Evolutionary conservation across 2,797 vertebrate species (phyloP), one percentile per base, ranked within the genome.

Genomic region (Cetoscarus ocellatus): DNA sequence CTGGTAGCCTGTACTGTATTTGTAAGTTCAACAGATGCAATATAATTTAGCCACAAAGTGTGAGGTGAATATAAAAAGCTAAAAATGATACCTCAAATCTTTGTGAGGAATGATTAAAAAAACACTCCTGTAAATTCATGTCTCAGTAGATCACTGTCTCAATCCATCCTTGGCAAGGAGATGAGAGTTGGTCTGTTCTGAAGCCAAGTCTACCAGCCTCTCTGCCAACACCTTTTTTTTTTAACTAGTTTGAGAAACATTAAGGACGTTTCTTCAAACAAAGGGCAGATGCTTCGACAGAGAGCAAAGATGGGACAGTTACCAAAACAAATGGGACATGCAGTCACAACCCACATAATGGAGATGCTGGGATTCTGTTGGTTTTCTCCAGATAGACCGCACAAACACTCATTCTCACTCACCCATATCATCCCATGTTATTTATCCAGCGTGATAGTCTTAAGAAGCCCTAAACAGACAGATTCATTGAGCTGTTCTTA

Each of bases 111-210:
- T 62, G 51, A 70, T 65, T 65, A 67, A 54, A 63, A 10, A 60
- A 58, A 62, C 36, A 12, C 76, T 62, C 38, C 19, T 80, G 71
- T 74, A 70, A 80, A 77, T 78, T 92, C 87, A 74, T 85, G 92
- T 90, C 79, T 71, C 61, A 55, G 87, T 88, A 19, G 40, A 87
- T 91, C 88, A 70, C 75, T 9, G 60, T 55, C 74, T 83, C 45
- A n/a, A 39, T 69, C 75, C 17, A 5, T 45, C 82, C 72, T 67
- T 73, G 71, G 75, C 76, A 77, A 67, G 74, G 47, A 35, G 45
- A 52, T 40, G 63, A 50, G 17, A 27, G 79, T 39, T 51, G 67
- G 78, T 76, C 83, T 87, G 66, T 65, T 40, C 69, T 1, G 10
- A 49, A 58, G 84, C 76, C 70, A 79, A 62, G 42, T 75, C 65